Percentiles rank a stretch among this genome's conserved stretches.
Conservation (phyloP, 92 coral and sea anemone genomes). For the Epizoanthus rinbou region DNA sequence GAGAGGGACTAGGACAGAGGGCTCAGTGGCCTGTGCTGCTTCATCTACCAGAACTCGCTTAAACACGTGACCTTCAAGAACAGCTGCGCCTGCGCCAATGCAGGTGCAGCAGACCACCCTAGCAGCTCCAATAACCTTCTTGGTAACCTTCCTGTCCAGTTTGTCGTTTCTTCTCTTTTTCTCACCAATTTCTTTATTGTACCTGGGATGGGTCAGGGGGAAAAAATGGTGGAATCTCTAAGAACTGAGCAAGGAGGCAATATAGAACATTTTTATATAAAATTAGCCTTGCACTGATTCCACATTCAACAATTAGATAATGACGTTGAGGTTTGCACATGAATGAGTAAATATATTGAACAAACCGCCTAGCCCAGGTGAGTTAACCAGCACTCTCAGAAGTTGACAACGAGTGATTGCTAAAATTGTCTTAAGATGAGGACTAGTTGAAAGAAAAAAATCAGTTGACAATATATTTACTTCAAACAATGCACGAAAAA, state of each 20-base stretch:
- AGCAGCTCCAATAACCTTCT: conserved; percentile 51
- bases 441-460: too few species aligned
- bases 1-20: conserved; percentile 71
- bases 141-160: conserved; percentile 62
- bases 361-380: too few species aligned
- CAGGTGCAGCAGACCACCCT: conserved; percentile 74
- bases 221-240: neutral
- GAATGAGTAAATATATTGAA: too few species aligned
- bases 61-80: conserved; percentile 62
- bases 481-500: too few species aligned
- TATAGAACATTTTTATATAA: neutral
- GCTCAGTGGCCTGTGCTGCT: conserved; percentile 92
- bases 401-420: too few species aligned
- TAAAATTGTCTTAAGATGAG: too few species aligned
- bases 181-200: conserved; percentile 49
- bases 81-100: conserved; percentile 72
- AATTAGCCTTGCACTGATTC: too few species aligned
- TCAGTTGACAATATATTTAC: too few species aligned
- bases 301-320: too few species aligned
- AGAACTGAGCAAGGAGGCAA: neutral
- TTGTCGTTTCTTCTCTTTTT: conserved; percentile 50
- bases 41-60: conserved; percentile 78
- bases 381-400: too few species aligned
- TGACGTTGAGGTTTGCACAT: too few species aligned
- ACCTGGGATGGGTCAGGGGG: conserved; percentile 22